Base-by-base conservation (phyloP, 92 coral and sea anemone genomes). In the Virgularia gustaviana region DNA sequence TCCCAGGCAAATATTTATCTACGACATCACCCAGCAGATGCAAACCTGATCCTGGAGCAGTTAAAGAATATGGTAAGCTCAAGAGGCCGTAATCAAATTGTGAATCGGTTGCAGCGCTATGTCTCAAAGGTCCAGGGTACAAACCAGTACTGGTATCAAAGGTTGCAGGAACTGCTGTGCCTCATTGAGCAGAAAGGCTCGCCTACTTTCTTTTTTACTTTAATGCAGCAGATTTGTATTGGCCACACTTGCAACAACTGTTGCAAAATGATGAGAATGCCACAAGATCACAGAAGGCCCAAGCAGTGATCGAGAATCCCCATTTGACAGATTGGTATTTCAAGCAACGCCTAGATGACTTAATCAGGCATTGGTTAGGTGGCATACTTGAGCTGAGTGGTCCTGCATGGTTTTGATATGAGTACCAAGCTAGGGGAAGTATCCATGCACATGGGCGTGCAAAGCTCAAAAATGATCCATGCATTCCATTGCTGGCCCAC, bases 131-230 rank as follows among this genome's bases (percentile, higher is more conserved):
- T 39, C 9, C 45, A 39, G 16, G 45, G 45, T 39, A 39, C 45
- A 39, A 39, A 39, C n/a, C n/a, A 77, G 78, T 53, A 77, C 22
- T 76, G 83, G 86, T 62, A 76, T 57, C 82, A 82, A 54, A 57
- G 86, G 6, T 49, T 70, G 13, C n/a, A n/a, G n/a, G n/a, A n/a
- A n/a, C 74, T 83, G 68, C 55, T 73, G 22, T 83, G 80, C 11
- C 23, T 77, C 83, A 45, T 83, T 30, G 74, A 82, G 33, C 78
- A 82, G 51, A 70, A 49, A 32, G 83, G 83, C n/a, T 52, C 42
- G 16, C 83, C 78, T 2, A 75, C 85, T 9, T 81, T 67, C 67
- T 81, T 81, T 75, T 75, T 73, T 75, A 81, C 10, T 62, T 70
- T 51, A 78, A 80, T 67, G 74, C 65, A 29, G 67, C 67, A 15